phyloP scores from a whole-genome alignment of 2,888 invertebrate species.

The Schizaphis graminum region DNA sequence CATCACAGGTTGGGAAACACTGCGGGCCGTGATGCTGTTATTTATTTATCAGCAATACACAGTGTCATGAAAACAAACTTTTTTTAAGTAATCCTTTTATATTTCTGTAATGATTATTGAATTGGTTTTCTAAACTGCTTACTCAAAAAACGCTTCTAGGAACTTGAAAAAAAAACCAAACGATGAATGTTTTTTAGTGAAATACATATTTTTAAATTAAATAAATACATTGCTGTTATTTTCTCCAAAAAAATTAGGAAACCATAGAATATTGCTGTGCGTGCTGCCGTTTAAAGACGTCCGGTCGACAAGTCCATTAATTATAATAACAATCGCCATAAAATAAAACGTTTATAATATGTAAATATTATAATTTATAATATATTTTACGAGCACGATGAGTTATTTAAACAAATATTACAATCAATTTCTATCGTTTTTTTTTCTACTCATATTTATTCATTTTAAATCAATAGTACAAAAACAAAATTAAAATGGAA shows the following conservation, averaged over 20 bases:
- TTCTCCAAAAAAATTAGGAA: background rate
- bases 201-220: background rate
- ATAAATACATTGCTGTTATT: background rate
- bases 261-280: background rate
- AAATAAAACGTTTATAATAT: background rate
- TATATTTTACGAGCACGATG: background rate
- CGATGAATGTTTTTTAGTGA: background rate
- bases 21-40: background rate
- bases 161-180: background rate
- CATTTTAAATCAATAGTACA: background rate
- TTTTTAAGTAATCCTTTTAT: background rate
- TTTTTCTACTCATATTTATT: background rate
- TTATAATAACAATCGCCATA: background rate
- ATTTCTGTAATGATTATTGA: background rate
- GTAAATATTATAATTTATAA: constrained; percentile 15
- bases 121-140: background rate
- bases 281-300: background rate
- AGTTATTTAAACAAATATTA: background rate
- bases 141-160: background rate
- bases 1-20: background rate
- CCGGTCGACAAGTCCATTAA: background rate
- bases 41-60: background rate
- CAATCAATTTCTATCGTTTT: background rate
- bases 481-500: background rate
- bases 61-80: background rate